Conservation (phyloP, 1,140 invertebrate species). For the Dufourea novaeangliae region DNA sequence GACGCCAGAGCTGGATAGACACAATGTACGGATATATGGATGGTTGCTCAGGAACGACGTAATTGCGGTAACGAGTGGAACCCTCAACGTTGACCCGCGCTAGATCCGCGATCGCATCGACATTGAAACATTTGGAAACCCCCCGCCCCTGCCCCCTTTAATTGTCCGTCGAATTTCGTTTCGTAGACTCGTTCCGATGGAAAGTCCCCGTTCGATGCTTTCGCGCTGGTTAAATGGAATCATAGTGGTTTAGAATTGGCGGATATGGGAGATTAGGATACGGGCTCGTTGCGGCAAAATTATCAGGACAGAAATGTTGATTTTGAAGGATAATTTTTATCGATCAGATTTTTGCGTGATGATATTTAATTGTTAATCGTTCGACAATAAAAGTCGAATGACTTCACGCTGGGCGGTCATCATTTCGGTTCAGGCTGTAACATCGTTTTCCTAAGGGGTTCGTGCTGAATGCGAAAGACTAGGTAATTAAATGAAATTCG, state of each 20-base stretch:
- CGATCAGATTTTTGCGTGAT: too few relatives aligned
- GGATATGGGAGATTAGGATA: neutral
- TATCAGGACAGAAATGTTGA: too few relatives aligned
- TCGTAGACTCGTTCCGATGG: neutral
- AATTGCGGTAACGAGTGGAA: constrained; percentile 61
- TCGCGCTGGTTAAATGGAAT: neutral
- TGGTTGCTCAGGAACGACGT: constrained; percentile 67
- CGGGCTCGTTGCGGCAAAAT: neutral
- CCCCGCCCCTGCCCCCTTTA: neutral
- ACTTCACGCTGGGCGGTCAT: too few relatives aligned
- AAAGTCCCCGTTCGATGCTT: neutral
- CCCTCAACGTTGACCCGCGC: constrained; percentile 26
- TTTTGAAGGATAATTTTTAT: too few relatives aligned
- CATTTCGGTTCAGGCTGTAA: too few relatives aligned
- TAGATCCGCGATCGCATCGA: constrained; percentile 1
- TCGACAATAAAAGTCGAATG: too few relatives aligned
- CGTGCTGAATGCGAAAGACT: too few relatives aligned
- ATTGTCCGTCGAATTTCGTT: constrained; percentile 9
- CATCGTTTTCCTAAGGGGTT: too few relatives aligned
- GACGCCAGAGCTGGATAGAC: constrained; percentile 52
- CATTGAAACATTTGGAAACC: constrained; percentile 25
- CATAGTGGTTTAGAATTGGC: neutral
- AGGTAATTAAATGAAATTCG: too few relatives aligned
- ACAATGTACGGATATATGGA: constrained; percentile 74
- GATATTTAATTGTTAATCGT: too few relatives aligned